These are phyloP conservation scores for Agapostemon virescens DNA, from an alignment of 2,888 invertebrate genomes.

Conservation along the genomic window DNA sequence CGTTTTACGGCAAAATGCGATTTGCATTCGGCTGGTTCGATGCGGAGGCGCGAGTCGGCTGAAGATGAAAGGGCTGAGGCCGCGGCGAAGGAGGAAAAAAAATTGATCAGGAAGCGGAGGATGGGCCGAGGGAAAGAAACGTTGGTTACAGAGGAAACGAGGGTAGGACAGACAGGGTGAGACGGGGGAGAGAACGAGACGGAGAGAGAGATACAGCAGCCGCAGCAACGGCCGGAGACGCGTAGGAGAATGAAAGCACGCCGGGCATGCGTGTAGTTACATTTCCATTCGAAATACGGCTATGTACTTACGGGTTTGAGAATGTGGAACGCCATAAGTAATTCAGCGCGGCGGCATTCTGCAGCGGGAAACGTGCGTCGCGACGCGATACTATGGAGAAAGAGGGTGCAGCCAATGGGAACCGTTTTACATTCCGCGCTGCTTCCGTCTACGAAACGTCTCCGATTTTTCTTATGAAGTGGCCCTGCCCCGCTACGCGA, in stretches of 20 bases:
- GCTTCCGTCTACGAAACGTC: constrained; percentile 44
- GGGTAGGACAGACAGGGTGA: no score
- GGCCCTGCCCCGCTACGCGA: neutral
- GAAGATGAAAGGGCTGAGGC: constrained; percentile 69
- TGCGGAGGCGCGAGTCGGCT: constrained; percentile 38
- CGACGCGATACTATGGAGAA: constrained; percentile 44
- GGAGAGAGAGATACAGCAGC: neutral
- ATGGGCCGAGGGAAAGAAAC: no score
- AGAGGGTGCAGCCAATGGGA: constrained; percentile 55
- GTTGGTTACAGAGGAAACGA: constrained; percentile 14
- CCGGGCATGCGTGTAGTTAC: constrained; percentile 54
- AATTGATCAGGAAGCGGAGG: constrained; percentile 13
- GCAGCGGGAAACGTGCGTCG: constrained; percentile 61
- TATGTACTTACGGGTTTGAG: constrained; percentile 55
- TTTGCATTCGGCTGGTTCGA: constrained; percentile 62
- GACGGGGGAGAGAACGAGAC: constrained; percentile 26
- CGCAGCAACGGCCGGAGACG: neutral
- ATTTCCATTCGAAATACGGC: constrained; percentile 60
- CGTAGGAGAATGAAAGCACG: constrained; percentile 35
- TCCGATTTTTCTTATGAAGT: constrained; percentile 52
- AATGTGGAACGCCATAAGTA: constrained; percentile 65
- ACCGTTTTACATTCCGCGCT: constrained; percentile 51
- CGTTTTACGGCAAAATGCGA: constrained; percentile 69
- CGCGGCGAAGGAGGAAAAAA: constrained; percentile 13
- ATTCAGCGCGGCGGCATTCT: constrained; percentile 67